Evolutionary conservation across 2,113 vertebrate genomes (phyloP), one percentile per base, ranked within the genome.

Genomic region (Platichthys stellatus): DNA sequence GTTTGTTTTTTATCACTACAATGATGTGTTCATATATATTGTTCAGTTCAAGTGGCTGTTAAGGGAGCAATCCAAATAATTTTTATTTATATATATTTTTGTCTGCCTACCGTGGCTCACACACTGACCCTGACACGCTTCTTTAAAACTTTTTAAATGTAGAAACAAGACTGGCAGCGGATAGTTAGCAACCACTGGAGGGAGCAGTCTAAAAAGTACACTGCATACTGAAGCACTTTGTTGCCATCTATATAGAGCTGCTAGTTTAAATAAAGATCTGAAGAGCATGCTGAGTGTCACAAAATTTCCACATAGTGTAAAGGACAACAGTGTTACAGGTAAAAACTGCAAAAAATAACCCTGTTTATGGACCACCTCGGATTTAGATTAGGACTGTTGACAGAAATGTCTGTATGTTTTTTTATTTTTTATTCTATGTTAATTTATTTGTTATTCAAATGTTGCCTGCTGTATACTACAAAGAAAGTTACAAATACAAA

Each of bases 391-490:
- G 63, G 68, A 85, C 73, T 80, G 70, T 66, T 87, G 84, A 87
- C 84, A 84, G 78, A 86, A 83, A 82, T 85, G 80, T 88, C 80
- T 90, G 90, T 89, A 87, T 63, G 84, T 81, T 57, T 26, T 58
- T 62, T 63, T 76, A 76, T 86, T 91, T 87, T 78, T 63, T 86
- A 88, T 83, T 84, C 31, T 80, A 77, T 82, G 82, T 87, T 90
- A 86, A 90, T 84, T 90, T 88, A 88, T 88, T 88, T 86, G 74
- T 85, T 87, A 84, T 88, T 82, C 28, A 78, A 74, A 72, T 89
- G 83, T 90, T 89, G 86, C 84, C 75, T 86, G 79, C 63, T 90
- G 82, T 89, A 80, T 76, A 78, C 53, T 69, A 61, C 60, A 85
- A 75, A 78, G 53, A 84, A 81, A 88, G 71, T 62, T 81, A 87